Percentiles rank a stretch among this genome's conserved stretches.
These are phyloP conservation scores for Apamea sordens DNA, from an alignment of 2,888 invertebrate genomes.

Conservation along the genomic window DNA sequence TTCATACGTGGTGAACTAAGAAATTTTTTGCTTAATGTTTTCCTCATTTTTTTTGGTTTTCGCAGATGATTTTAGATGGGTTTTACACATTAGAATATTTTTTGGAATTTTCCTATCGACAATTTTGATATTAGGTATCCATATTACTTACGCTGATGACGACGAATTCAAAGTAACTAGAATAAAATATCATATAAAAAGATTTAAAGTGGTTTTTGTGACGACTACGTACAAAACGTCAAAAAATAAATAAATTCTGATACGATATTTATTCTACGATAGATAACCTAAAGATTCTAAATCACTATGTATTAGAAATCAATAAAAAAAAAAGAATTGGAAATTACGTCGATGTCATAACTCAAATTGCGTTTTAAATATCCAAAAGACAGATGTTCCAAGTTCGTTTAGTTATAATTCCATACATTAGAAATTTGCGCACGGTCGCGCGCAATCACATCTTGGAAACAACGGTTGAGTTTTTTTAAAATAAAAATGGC, in stretches of 20 bases:
- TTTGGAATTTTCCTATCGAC: constrained; percentile 12
- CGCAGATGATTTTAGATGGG: constrained; percentile 19
- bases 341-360: neutral
- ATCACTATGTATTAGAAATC: neutral
- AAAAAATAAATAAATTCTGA: too few species aligned
- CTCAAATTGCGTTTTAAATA: constrained; percentile 25
- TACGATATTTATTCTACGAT: neutral
- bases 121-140: neutral
- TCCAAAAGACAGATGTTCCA: constrained; percentile 18
- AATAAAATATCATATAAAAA: neutral
- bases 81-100: constrained; percentile 31
- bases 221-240: too few species aligned
- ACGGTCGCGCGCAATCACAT: constrained; percentile 67
- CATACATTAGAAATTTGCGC: constrained; percentile 73
- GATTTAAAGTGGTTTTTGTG: neutral
- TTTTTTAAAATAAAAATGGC: constrained; percentile 78
- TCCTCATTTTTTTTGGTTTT: constrained; percentile 51
- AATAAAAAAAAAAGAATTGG: constrained; percentile 8
- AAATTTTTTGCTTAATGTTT: constrained; percentile 26
- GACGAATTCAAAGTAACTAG: neutral
- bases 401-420: constrained; percentile 42
- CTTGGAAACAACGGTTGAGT: constrained; percentile 75
- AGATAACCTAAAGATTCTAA: neutral
- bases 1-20: constrained; percentile 43
- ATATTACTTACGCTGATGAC: neutral